A percentile compares a stretch with the other conserved stretches of the same genome.
These are phyloP conservation scores for Chaetodon auriga DNA, from an alignment of 2,113 vertebrate species.

Conservation along the genomic window DNA sequence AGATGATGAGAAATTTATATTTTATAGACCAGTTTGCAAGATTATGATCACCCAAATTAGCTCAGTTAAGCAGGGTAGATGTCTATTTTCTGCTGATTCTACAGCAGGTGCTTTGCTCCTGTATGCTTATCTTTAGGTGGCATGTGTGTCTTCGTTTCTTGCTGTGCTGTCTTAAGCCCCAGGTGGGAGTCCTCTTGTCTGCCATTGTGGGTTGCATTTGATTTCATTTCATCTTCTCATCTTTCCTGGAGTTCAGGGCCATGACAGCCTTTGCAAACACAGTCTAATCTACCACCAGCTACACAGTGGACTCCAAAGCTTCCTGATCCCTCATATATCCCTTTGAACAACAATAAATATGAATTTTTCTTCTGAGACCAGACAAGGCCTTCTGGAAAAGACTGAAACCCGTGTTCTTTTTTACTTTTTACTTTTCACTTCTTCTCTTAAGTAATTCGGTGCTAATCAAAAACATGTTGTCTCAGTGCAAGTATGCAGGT, in stretches of 20 bases:
- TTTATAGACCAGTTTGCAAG: neutral
- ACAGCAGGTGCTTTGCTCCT: neutral
- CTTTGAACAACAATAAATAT: slow-evolving; percentile 52
- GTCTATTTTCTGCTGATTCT: neutral
- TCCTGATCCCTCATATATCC: slow-evolving; percentile 51
- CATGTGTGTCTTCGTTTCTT: slow-evolving; percentile 27
- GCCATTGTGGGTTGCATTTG: slow-evolving; percentile 47
- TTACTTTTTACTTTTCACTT: neutral
- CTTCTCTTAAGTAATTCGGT: slow-evolving; percentile 1
- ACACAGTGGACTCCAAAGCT: slow-evolving; percentile 52
- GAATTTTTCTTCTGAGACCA: slow-evolving; percentile 16
- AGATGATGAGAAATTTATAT: slow-evolving; percentile 2
- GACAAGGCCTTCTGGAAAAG: slow-evolving; percentile 15
- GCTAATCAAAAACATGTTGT: slow-evolving; percentile 1
- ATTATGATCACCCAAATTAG: neutral
- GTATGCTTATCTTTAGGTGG: neutral
- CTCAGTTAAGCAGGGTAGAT: neutral
- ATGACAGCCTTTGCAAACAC: slow-evolving; percentile 65
- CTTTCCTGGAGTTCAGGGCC: slow-evolving; percentile 51
- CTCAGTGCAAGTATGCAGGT: neutral
- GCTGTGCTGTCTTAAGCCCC: slow-evolving; percentile 43
- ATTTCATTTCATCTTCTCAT: slow-evolving; percentile 62
- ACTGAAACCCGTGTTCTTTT: neutral
- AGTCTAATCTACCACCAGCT: slow-evolving; percentile 54
- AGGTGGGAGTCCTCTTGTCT: slow-evolving; percentile 42